Evolutionary conservation across 2,888 invertebrate species (phyloP), one percentile per base, ranked within the genome.

Genomic region (Laspeyria flexula): DNA sequence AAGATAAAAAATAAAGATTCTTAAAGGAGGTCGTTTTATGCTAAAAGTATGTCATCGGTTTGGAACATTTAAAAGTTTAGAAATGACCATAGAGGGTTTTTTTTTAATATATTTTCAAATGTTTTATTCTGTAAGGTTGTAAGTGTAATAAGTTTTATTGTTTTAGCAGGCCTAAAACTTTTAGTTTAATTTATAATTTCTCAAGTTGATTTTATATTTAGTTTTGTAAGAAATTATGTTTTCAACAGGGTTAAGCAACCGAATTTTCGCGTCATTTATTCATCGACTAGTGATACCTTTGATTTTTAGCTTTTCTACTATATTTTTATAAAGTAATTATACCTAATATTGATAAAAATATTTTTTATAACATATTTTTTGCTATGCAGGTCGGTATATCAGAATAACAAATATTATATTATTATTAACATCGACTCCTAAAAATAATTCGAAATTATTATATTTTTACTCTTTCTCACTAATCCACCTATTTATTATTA

Each of bases 151-250:
- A 25, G 1, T 43, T 42, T 29, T n/a, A n/a, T n/a, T 51, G 71
- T 75, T 77, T 77, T 73, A 75, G 77, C 74, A 52, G 75, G 78
- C 57, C 75, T 78, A 71, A 70, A 71, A 72, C 68, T 12, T 37
- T 39, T 44, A n/a, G 1, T 31, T 31, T 33, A 15, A 15, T 9
- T 33, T 15, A 7, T 13, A 33, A 1, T 10, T 40, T 9, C 12
- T 31, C 6, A 2, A 5, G 29, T 42, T 33, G 9, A 33, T 42
- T 11, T 33, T 12, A n/a, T 33, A 6, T 42, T 33, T 23, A n/a
- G 13, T 1, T 13, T 21, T 30, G 5, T n/a, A 9, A 31, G 18
- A 6, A 2, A 27, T 2, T n/a, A 29, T 29, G 23, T 29, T 12
- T 41, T 41, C 18, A 30, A 31, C 30, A 41, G 41, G 41, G 30